Base-by-base conservation (phyloP, 2,888 invertebrate species). In the Cabera pusaria region DNA sequence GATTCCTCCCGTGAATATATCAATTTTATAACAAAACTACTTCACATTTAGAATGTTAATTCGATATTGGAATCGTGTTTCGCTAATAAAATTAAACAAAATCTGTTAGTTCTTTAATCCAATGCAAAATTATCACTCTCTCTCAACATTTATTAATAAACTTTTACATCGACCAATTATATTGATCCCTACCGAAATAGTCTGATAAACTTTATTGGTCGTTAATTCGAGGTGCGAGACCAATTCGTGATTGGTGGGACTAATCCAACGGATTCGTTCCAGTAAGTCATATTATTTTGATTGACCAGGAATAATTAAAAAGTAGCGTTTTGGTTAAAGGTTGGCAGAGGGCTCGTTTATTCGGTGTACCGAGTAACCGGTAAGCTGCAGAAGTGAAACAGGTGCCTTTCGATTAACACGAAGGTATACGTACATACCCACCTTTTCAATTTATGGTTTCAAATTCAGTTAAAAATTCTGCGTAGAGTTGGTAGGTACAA, bases 151-250 rank as follows among this genome's bases (percentile, higher is more conserved):
- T 53, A 63, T 56, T 61, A 69, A 20, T 75, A 75, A 76, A 71
- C 52, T 70, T 81, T 82, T 73, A 83, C 76, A 56, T 65, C 57
- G 51, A 54, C 70, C 80, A 75, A 83, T 82, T 81, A 74, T 68
- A 59, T 56, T 66, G 73, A 78, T 82, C 82, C 77, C 83, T 85
- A 85, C 83, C 68, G 82, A 74, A 83, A 74, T 81, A 72, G 81
- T 79, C 79, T 81, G 76, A 77, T 84, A 77, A 84, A 85, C 53
- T 84, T 84, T 83, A 84, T 83, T 77, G 83, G 68, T 80, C 77
- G 78, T 79, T 80, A 74, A 64, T 73, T 72, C 60, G 75, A 81
- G 72, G 64, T 63, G 68, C 82, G 78, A 59, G 55, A 52, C 74
- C 43, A 78, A 87, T 81, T 59, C 44, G 41, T 69, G 74, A 84